Evolutionary conservation across 2,113 vertebrate genomes (phyloP).

Genomic region (Grus americana): DNA sequence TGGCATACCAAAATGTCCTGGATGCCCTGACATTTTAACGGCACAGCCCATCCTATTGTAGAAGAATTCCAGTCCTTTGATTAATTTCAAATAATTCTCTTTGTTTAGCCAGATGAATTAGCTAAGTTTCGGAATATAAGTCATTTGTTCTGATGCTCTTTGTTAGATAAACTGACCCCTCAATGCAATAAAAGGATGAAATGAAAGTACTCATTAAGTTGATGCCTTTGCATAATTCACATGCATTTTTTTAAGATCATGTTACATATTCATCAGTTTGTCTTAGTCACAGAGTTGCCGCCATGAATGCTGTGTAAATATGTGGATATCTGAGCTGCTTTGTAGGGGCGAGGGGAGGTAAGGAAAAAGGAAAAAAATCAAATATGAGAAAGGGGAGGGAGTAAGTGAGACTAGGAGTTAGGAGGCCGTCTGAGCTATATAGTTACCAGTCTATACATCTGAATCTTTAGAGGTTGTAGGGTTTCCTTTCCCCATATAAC

Average conservation of each 20-base stretch:
- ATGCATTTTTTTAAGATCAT: neutral
- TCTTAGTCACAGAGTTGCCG: neutral
- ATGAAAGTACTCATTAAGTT: neutral
- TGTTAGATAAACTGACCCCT: neutral
- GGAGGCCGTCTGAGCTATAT: neutral
- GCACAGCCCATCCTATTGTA: neutral
- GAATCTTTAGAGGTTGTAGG: neutral
- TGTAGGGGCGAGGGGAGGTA: neutral
- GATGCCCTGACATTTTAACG: neutral
- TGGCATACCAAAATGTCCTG: neutral
- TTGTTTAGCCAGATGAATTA: neutral
- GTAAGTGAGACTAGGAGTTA: neutral
- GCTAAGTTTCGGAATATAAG: neutral
- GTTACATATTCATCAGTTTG: neutral
- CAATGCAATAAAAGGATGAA: neutral
- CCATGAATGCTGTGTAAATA: neutral
- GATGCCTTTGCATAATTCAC: neutral
- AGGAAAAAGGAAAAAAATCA: neutral
- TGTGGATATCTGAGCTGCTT: neutral
- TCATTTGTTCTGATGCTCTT: neutral
- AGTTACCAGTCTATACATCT: neutral
- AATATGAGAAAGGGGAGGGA: neutral
- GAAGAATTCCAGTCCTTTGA: neutral
- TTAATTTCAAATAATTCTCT: neutral
- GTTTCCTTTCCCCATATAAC: neutral